Evolutionary conservation across 1,140 invertebrate species (phyloP).

Genomic region (Drosophila mauritiana): DNA sequence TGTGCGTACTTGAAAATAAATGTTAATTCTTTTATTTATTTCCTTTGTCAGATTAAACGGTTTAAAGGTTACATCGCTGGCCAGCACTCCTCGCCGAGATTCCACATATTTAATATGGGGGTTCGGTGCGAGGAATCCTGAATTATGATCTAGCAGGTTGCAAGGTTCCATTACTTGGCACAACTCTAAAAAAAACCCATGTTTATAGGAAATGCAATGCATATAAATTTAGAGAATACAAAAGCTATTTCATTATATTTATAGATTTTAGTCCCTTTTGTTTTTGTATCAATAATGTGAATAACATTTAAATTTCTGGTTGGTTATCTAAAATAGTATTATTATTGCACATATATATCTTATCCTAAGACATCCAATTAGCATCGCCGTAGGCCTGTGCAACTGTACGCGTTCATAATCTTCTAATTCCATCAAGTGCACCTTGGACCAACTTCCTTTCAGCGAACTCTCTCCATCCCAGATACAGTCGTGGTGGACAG

Average conservation of each 20-base stretch:
- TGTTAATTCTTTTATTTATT: slow-evolving; percentile 84
- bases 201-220: neutral
- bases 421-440: slow-evolving; percentile 18
- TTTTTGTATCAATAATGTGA: too few species aligned
- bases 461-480: neutral
- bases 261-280: too few species aligned
- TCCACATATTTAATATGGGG: slow-evolving; percentile 40
- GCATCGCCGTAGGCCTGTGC: neutral
- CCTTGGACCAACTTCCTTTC: neutral
- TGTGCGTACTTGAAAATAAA: slow-evolving; percentile 78
- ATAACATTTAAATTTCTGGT: too few species aligned
- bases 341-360: neutral
- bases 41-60: slow-evolving; percentile 82
- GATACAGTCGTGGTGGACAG: neutral
- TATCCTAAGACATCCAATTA: slow-evolving; percentile 1
- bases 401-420: slow-evolving; percentile 17
- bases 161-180: neutral
- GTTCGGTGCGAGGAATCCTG: slow-evolving; percentile 5
- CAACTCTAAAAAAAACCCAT: neutral
- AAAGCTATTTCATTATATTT: neutral
- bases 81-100: slow-evolving; percentile 19
- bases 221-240: neutral
- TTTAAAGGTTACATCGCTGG: slow-evolving; percentile 70
- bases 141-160: slow-evolving; percentile 30
- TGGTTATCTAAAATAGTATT: neutral